Conservation (phyloP, 2,888 invertebrate genomes). For the Temnothorax ravouxi region DNA sequence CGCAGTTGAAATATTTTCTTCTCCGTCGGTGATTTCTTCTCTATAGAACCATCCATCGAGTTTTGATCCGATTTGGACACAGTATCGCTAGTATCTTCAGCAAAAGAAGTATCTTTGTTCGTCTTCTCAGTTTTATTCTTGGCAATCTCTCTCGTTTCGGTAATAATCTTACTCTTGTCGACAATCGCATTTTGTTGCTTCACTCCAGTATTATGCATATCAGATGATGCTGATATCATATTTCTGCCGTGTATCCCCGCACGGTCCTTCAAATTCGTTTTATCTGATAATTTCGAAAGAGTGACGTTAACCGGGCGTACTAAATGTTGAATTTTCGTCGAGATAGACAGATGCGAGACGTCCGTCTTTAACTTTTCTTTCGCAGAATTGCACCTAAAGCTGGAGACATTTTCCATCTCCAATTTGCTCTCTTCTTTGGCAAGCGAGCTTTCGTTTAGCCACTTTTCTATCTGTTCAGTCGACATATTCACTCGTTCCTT, state of each 20-base stretch:
- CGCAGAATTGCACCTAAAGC: constrained; percentile 77
- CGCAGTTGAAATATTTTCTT: constrained; percentile 86
- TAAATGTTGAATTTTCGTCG: constrained; percentile 84
- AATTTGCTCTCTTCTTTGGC: constrained; percentile 86
- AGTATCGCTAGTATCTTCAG: constrained; percentile 77
- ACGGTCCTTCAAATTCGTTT: constrained; percentile 65
- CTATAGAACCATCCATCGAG: constrained; percentile 73
- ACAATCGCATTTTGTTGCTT: constrained; percentile 54
- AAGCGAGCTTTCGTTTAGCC: constrained; percentile 88
- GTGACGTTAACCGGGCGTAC: constrained; percentile 85
- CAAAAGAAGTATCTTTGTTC: constrained; percentile 75
- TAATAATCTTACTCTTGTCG: constrained; percentile 47
- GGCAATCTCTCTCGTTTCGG: constrained; percentile 63
- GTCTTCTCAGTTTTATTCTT: constrained; percentile 77
- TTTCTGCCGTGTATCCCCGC: constrained; percentile 53
- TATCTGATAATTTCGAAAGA: constrained; percentile 79
- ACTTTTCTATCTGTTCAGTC: constrained; percentile 90
- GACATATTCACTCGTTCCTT: constrained; percentile 91
- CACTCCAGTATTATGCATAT: constrained; percentile 19
- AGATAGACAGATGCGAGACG: constrained; percentile 82
- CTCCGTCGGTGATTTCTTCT: constrained; percentile 77
- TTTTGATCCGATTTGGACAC: constrained; percentile 80
- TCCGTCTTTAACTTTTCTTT: constrained; percentile 75
- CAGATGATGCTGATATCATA: background rate
- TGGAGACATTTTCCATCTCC: constrained; percentile 81